Evolutionary conservation across 2,888 invertebrate species (phyloP).

Genomic region (Sphaerophoria taeniata): DNA sequence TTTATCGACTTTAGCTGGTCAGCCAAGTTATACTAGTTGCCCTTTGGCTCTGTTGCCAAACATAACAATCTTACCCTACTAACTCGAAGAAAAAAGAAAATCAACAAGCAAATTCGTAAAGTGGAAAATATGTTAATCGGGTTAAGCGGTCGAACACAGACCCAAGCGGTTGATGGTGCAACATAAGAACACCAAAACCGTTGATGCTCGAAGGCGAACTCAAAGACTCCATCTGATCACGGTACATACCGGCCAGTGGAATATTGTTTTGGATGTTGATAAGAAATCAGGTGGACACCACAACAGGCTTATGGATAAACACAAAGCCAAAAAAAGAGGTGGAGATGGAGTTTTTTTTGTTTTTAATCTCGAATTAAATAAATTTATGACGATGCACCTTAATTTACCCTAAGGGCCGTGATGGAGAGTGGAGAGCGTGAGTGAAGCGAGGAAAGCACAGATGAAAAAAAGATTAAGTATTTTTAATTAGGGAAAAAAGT

Average conservation of each 20-base stretch:
- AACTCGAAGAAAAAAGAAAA: conserved; percentile 5
- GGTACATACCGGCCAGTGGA: conserved; percentile 23
- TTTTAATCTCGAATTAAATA: conserved; percentile 63
- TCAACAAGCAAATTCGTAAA: conserved; percentile 44
- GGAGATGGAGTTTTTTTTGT: conserved; percentile 48
- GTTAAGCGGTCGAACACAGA: conserved; percentile 61
- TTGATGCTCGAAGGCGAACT: conserved; percentile 31
- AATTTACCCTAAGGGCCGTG: conserved; percentile 26
- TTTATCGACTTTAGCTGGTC: neutral
- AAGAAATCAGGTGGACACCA: conserved; percentile 72
- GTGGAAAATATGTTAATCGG: conserved; percentile 74
- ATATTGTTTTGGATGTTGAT: conserved; percentile 67
- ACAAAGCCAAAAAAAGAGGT: conserved; percentile 28
- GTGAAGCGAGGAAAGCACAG: neutral
- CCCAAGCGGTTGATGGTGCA: conserved; percentile 42
- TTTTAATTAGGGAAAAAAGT: conserved; percentile 67
- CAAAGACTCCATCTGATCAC: conserved; percentile 22
- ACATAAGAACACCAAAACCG: conserved; percentile 19
- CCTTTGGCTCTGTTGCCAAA: neutral
- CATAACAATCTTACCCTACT: conserved; percentile 5
- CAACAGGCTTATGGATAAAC: conserved; percentile 45
- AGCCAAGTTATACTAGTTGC: neutral
- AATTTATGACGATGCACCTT: conserved; percentile 71
- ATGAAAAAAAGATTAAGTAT: conserved; percentile 38
- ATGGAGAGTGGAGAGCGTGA: neutral